These are phyloP conservation scores for Netelia fuscicornis DNA, from an alignment of 2,888 invertebrate genomes.

Conservation along the genomic window DNA sequence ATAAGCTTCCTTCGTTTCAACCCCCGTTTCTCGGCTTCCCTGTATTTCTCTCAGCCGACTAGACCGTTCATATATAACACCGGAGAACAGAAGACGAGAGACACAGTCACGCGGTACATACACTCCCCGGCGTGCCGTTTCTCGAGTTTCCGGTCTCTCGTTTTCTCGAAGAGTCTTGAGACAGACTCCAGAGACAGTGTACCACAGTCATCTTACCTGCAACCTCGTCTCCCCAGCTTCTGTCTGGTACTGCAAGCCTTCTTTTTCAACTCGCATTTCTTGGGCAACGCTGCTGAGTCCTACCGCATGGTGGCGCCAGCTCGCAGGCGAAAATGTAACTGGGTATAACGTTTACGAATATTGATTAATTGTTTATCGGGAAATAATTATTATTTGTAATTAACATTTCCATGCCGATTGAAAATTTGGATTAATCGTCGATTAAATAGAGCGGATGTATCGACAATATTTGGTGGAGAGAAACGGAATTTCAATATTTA, in stretches of 20 bases:
- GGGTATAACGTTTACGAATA: not conserved
- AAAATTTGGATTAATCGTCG: not conserved
- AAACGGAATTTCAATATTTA: not conserved
- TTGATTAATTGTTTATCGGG: too few species aligned
- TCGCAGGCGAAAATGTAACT: slow-evolving; percentile 21
- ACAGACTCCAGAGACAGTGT: slow-evolving; percentile 58
- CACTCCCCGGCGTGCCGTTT: slow-evolving; percentile 62
- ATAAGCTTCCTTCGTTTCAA: slow-evolving; percentile 47
- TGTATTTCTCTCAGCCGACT: slow-evolving; percentile 31
- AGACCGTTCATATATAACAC: slow-evolving; percentile 47
- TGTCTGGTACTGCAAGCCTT: not conserved
- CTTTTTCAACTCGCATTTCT: slow-evolving; percentile 24
- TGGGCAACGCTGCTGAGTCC: not conserved
- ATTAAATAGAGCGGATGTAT: not conserved
- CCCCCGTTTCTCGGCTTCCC: slow-evolving; percentile 25
- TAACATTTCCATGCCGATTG: too few species aligned
- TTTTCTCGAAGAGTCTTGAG: slow-evolving; percentile 49
- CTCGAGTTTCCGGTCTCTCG: slow-evolving; percentile 65
- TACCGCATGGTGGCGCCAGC: slow-evolving; percentile 34
- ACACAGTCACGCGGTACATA: slow-evolving; percentile 17
- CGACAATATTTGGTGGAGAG: not conserved
- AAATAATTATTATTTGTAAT: too few species aligned
- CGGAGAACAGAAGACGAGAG: slow-evolving; percentile 47
- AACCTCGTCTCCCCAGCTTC: not conserved
- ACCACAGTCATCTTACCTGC: slow-evolving; percentile 44